Evolutionary conservation across 2,888 invertebrate genomes (phyloP), one percentile per base, ranked within the genome.

Genomic region (Portevinia maculata): DNA sequence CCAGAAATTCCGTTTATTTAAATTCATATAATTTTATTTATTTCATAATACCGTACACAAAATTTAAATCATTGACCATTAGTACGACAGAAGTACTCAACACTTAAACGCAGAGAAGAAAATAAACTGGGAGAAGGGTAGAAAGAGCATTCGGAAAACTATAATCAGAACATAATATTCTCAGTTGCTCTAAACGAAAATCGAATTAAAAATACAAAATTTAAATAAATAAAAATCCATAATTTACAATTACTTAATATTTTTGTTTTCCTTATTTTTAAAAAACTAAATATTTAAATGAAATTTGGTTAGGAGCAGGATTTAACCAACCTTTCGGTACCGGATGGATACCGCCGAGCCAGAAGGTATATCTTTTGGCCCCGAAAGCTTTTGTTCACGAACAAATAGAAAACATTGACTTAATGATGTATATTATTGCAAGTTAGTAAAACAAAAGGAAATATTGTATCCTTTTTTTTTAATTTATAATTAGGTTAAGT

Each of bases 291-390:
- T 19, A n/a, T 17, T 15, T 15, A 44, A 30, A 24, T 48, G 39
- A 83, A 78, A 78, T 67, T n/a, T 53, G 71, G 55, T 55, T 71
- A 73, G 53, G 55, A 67, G 41, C 65, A 78, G 65, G 53, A 73
- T 73, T 71, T 53, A 83, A 87, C 87, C 85, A 87, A 87, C 87
- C 87, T 87, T 86, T 87, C 87, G 84, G 86, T 86, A 86, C 86
- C 86, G 73, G 87, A 86, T 85, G 87, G 87, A 86, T 87, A 87
- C 79, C 87, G 86, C 85, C 87, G 85, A 84, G 87, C 86, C 86
- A 87, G 86, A 85, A 87, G 86, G 83, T 87, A 87, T 73, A 87
- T 87, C 85, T 87, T 87, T 86, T 87, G 87, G 85, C 87, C 87
- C 84, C 87, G 87, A 84, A 87, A 86, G 85, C 87, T 87, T 86